Percentiles rank a stretch among this genome's conserved stretches.
phyloP scores from a whole-genome alignment of 2,888 invertebrate genomes.

The Ephialtes manifestator region DNA sequence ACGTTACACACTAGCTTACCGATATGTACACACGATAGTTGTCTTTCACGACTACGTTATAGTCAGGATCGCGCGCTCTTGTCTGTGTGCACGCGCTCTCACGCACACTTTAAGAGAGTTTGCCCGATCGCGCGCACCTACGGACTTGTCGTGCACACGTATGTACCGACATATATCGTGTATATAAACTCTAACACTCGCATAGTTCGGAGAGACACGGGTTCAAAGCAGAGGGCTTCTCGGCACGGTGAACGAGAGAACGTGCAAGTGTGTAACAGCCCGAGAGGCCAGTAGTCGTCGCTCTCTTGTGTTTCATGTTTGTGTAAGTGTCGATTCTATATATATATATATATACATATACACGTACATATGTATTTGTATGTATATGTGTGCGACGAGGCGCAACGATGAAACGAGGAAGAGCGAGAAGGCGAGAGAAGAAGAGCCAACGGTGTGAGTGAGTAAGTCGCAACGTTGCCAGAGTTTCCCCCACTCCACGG shows the following conservation, averaged over 20 bases:
- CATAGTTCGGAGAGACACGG: constrained; percentile 36
- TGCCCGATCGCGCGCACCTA: constrained; percentile 55
- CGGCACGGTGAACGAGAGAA: constrained; percentile 32
- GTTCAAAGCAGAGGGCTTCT: constrained; percentile 53
- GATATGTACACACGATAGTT: background rate
- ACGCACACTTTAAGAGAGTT: constrained; percentile 35
- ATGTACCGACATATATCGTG: background rate
- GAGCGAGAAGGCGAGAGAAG: constrained; percentile 74
- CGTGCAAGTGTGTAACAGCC: constrained; percentile 30
- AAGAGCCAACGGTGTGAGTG: constrained; percentile 71
- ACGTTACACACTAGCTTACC: constrained; percentile 37
- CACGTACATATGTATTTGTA: constrained; percentile 7
- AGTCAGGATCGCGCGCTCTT: background rate
- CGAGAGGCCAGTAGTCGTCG: constrained; percentile 61
- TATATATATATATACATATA: constrained; percentile 14
- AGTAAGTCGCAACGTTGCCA: constrained; percentile 81
- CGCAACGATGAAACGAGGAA: constrained; percentile 70
- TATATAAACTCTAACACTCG: constrained; percentile 31
- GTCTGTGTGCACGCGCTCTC: constrained; percentile 27
- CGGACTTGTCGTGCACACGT: constrained; percentile 25
- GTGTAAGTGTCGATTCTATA: constrained; percentile 4
- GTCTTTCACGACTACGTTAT: background rate
- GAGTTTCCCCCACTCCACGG: constrained; percentile 72
- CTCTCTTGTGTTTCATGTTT: constrained; percentile 40
- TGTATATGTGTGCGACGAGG: constrained; percentile 62